Percentiles rank a stretch among this genome's conserved stretches.
Evolutionary conservation across 2,797 vertebrate species (phyloP).

Genomic region (Crenichthys baileyi): DNA sequence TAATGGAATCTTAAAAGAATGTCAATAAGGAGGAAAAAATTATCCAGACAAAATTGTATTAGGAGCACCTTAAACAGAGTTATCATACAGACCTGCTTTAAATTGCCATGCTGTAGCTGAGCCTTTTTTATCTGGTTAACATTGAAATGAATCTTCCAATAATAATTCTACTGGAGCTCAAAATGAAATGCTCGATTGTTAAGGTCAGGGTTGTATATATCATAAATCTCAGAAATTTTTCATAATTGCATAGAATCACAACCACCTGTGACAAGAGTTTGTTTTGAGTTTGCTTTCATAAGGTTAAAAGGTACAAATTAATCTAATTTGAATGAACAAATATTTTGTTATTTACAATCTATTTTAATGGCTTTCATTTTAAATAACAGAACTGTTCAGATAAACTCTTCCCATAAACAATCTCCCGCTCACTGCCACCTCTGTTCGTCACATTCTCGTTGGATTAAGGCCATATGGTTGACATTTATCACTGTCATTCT

Average conservation of each 20-base stretch:
- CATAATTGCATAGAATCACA: background rate
- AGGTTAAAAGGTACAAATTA: slow-evolving; percentile 20
- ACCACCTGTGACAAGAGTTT: background rate
- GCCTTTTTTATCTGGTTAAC: background rate
- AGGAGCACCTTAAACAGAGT: background rate
- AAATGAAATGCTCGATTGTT: background rate
- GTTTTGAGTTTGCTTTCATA: slow-evolving; percentile 4
- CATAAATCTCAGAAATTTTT: background rate
- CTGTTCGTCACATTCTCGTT: slow-evolving; percentile 11
- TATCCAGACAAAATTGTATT: background rate
- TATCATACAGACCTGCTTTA: background rate
- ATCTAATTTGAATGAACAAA: slow-evolving; percentile 21
- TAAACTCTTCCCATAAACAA: slow-evolving; percentile 32
- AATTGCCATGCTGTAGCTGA: slow-evolving; percentile 3
- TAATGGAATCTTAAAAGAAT: background rate
- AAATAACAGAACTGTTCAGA: slow-evolving; percentile 20
- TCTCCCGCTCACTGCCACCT: slow-evolving; percentile 22
- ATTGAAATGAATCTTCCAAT: background rate
- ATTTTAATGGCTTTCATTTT: slow-evolving; percentile 26
- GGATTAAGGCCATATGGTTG: slow-evolving; percentile 30
- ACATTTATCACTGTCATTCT: slow-evolving; percentile 21
- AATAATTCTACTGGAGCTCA: background rate
- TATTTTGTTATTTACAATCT: slow-evolving; percentile 8
- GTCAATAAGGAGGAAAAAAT: background rate
- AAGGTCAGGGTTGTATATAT: background rate